These are phyloP conservation scores for Eudyptes chrysolophus DNA, from an alignment of 2,113 vertebrate genomes.

Conservation along the genomic window DNA sequence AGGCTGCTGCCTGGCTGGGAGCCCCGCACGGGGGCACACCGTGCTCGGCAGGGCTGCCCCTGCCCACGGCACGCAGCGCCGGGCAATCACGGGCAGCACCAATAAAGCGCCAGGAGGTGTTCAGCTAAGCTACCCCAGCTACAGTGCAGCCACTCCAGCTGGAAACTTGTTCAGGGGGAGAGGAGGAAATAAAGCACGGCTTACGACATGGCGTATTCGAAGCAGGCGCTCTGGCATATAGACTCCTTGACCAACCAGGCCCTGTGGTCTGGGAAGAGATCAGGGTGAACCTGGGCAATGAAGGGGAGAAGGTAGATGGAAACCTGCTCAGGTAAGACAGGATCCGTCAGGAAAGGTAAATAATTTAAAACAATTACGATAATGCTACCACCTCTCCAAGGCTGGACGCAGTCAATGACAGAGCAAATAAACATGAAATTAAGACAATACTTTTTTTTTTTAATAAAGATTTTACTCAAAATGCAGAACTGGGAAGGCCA, in stretches of 20 bases:
- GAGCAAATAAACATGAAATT: not conserved
- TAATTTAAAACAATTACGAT: not conserved
- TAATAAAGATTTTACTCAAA: not conserved
- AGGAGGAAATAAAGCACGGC: accelerated
- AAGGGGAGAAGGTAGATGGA: not conserved
- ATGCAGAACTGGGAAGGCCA: not conserved
- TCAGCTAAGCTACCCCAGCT: not conserved
- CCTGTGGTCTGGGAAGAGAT: not conserved
- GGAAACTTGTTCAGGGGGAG: not conserved
- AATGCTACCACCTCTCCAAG: not conserved
- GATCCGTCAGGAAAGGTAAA: not conserved
- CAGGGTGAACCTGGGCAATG: not conserved
- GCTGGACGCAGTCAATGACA: not conserved
- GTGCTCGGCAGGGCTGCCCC: not conserved
- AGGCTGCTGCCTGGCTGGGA: not conserved
- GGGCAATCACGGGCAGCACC: not conserved
- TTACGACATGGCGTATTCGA: accelerated
- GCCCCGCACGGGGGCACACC: accelerated
- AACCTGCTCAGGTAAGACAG: not conserved
- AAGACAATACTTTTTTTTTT: not conserved
- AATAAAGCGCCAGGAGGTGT: not conserved
- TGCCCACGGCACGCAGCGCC: not conserved
- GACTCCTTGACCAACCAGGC: not conserved
- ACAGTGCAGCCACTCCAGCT: not conserved
- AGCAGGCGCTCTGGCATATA: not conserved